A percentile compares a stretch with the other conserved stretches of the same genome.
These are phyloP conservation scores for Distichodus sexfasciatus DNA, from an alignment of 2,797 vertebrate species.

Conservation along the genomic window DNA sequence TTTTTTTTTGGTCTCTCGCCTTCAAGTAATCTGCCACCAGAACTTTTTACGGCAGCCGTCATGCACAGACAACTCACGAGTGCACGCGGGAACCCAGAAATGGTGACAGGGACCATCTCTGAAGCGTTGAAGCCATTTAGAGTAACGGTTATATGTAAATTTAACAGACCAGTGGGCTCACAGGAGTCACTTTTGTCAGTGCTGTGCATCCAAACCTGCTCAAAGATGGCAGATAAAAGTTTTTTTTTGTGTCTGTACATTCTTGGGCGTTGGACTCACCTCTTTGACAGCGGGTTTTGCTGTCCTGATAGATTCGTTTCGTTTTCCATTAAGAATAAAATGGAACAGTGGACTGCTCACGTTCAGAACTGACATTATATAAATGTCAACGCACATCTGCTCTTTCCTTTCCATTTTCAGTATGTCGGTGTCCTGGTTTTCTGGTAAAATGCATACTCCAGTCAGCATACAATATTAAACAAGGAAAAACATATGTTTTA, in stretches of 20 bases:
- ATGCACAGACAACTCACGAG: constrained; percentile 6
- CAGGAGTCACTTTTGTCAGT: too few relatives aligned
- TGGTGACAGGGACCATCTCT: neutral
- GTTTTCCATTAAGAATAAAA: constrained; percentile 2
- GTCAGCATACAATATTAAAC: constrained; percentile 1
- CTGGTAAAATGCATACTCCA: constrained; percentile 27
- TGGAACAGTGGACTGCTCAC: constrained; percentile 7
- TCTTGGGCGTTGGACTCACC: constrained; percentile 5
- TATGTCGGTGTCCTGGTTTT: constrained; percentile 32
- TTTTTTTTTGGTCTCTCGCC: constrained; percentile 17
- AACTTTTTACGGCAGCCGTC: neutral
- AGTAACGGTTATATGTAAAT: neutral
- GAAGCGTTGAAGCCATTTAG: neutral
- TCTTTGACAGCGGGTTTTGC: constrained; percentile 2
- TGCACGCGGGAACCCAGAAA: neutral
- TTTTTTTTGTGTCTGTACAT: constrained; percentile 2
- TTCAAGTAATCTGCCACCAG: neutral
- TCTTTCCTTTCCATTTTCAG: constrained; percentile 32
- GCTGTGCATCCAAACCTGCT: neutral
- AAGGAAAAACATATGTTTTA: constrained; percentile 34
- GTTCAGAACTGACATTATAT: constrained; percentile 49
- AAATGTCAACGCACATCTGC: constrained; percentile 46
- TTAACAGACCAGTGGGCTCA: neutral
- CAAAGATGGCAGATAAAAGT: neutral
- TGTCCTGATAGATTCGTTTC: constrained; percentile 25